These are phyloP conservation scores for Oncorhynchus keta DNA, from an alignment of 2,113 vertebrate species.

Conservation along the genomic window DNA sequence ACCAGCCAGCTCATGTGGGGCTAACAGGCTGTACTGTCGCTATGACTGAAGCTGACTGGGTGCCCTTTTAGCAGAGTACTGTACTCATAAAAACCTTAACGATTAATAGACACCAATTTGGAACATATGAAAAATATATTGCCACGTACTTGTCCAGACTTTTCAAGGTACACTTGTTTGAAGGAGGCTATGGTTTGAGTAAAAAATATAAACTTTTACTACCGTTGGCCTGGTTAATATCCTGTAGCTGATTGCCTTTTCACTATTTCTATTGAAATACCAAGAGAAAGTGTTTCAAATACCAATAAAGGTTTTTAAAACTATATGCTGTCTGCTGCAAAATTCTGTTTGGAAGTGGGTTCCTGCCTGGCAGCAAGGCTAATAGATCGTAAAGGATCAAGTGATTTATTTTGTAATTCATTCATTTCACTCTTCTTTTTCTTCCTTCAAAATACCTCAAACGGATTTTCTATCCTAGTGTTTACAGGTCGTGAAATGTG, in stretches of 20 bases:
- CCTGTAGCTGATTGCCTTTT: not conserved
- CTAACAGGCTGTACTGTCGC: no score
- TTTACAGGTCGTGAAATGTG: slow-evolving; percentile 18
- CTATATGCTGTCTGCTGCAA: no score
- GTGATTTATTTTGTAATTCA: not conserved
- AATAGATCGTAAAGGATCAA: not conserved
- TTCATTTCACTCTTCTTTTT: not conserved
- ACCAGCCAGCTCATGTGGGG: no score
- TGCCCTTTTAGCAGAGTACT: not conserved
- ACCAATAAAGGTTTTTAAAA: not conserved
- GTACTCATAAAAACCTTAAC: not conserved
- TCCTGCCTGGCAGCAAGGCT: no score
- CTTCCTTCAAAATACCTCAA: slow-evolving; percentile 19
- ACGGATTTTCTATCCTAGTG: slow-evolving; percentile 1
- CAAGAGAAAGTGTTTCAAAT: not conserved
- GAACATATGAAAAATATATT: not conserved
- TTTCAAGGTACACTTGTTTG: not conserved
- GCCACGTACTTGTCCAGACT: no score
- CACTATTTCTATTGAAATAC: not conserved
- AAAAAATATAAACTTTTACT: no score
- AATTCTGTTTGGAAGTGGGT: no score
- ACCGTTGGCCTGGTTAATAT: not conserved
- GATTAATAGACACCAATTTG: not conserved
- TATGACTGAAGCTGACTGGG: not conserved
- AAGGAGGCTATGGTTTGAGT: no score